Base-by-base conservation (phyloP, 2,113 vertebrate genomes). In the Chelonoidis abingdonii region DNA sequence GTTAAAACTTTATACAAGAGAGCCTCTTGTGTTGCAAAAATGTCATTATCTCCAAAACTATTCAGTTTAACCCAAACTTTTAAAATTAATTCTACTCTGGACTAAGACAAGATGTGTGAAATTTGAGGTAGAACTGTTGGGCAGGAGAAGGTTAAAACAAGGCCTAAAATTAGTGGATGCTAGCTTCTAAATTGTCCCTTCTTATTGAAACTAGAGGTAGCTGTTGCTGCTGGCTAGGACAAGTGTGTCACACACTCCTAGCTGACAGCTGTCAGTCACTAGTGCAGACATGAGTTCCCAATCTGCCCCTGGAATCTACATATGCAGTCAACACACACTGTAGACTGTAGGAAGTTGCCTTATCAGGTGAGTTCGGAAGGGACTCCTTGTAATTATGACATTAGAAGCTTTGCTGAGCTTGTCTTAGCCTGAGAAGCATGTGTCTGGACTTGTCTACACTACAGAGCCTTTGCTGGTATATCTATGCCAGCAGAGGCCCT, bases 301-400 rank as follows among this genome's bases (percentile, higher is more conserved):
- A 21, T 16, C 31, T 35, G 35, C 17, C 12, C 14, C 17, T 35
- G 35, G 65, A 69, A 35, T 69, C 65, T 69, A n/a, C 13, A 21
- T 9, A 38, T 38, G 25, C 47, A 50, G 19, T 11, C 2, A 1
- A 54, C 29, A 0, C 0, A 14, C 57, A 49, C 52, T 1, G 0
- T 22, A 83, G 84, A 4, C 38, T 12, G 14, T 65, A 35, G 62
- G 59, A 29, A 65, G 31, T 9, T 35, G 31, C 29, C 59, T 65
- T 29, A 65, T 65, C 13, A 7, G 13, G 53, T 56, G 54, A 56
- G 54, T 56, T 5, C 11, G 4, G 62, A 65, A 31, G 59, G 10
- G 31, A 65, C 5, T 65, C 12, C 31, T 16, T 65, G 27, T 35
- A 65, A 35, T 14, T 65, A 65, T 65, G 62, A 13, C 31, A 35